Evolutionary conservation across 2,797 vertebrate species (phyloP).

Genomic region (Squalus acanthias): DNA sequence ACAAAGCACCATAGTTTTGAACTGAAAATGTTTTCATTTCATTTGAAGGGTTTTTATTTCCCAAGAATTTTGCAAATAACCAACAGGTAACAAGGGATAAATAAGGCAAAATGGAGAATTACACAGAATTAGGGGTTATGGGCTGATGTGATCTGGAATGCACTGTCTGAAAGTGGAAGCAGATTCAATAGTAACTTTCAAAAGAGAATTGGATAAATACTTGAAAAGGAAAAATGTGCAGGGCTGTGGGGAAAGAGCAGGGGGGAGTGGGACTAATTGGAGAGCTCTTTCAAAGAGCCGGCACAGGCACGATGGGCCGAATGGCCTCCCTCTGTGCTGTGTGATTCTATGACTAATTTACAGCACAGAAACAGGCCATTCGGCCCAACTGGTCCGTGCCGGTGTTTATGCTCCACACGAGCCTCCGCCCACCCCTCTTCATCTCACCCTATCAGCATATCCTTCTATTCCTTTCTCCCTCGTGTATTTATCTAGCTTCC

Average conservation of each 20-base stretch:
- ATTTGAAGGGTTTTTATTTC: not conserved
- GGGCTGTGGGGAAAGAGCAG: not conserved
- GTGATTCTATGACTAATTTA: not conserved
- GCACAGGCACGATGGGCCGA: not conserved
- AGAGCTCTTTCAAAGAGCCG: not conserved
- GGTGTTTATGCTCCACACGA: too few species aligned
- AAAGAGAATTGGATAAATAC: not conserved
- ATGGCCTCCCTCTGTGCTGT: not conserved
- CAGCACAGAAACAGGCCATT: not conserved
- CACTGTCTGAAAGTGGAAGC: not conserved
- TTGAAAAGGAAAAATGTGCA: not conserved
- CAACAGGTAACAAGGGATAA: not conserved
- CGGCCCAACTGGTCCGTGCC: not conserved
- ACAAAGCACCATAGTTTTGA: not conserved
- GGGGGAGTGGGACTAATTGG: not conserved
- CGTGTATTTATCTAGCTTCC: not conserved
- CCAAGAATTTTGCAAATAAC: not conserved
- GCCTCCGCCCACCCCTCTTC: too few species aligned
- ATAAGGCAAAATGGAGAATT: not conserved
- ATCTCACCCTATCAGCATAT: not conserved
- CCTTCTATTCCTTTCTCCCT: not conserved
- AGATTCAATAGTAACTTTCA: not conserved
- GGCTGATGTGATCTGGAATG: not conserved
- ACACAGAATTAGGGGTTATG: not conserved
- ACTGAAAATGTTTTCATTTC: not conserved